Evolutionary conservation across 2,113 vertebrate species (phyloP).

Genomic region (Podiceps cristatus): DNA sequence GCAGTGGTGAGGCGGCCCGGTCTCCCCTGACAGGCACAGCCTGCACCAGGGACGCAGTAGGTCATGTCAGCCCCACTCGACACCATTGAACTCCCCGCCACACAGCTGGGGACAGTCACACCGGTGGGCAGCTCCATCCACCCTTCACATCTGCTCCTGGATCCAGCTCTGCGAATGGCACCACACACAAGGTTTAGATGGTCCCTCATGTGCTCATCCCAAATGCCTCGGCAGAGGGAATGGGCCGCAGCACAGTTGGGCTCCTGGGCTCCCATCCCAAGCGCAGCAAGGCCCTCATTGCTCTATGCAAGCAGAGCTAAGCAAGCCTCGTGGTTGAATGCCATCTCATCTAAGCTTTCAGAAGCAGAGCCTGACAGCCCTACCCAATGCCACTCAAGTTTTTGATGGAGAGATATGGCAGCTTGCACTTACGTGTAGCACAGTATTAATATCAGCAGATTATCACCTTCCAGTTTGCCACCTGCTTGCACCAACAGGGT

Average conservation of each 20-base stretch:
- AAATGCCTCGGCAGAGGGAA: background rate
- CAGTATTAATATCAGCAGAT: background rate
- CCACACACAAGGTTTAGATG: background rate
- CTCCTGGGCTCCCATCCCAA: background rate
- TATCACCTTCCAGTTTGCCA: background rate
- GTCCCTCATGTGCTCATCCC: accelerated
- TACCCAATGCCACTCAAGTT: background rate
- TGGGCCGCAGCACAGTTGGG: background rate
- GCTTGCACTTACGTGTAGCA: background rate
- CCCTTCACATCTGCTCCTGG: background rate
- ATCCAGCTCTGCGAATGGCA: accelerated
- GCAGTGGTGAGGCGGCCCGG: background rate
- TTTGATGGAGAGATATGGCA: background rate
- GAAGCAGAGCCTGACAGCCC: background rate
- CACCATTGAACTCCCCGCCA: background rate
- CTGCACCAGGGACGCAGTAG: background rate
- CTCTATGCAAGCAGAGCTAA: background rate
- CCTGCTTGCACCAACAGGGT: background rate
- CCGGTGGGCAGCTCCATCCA: background rate
- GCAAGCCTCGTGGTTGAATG: background rate
- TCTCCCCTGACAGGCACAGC: background rate
- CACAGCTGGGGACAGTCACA: background rate
- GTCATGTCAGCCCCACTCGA: background rate
- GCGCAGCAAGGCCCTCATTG: background rate
- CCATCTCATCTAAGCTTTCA: background rate